Percentiles rank a stretch among this genome's conserved stretches.
These are phyloP conservation scores for Platanista minor DNA, from an alignment of 2,113 vertebrate species.

Conservation along the genomic window DNA sequence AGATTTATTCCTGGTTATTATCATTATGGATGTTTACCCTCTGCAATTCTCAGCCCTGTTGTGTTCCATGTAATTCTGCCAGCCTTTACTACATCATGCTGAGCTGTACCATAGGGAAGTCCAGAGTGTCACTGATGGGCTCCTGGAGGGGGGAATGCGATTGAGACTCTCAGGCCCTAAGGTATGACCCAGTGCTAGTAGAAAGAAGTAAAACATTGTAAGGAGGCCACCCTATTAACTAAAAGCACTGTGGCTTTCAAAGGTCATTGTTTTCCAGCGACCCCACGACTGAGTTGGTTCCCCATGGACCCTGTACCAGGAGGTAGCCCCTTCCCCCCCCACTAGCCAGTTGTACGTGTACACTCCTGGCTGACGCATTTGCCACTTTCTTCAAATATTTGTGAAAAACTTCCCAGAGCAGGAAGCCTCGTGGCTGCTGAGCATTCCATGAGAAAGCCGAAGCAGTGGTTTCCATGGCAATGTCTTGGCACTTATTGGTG, in stretches of 20 bases:
- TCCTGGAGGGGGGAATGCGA: background rate
- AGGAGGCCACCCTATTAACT: background rate
- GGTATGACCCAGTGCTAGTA: background rate
- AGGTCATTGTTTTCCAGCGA: background rate
- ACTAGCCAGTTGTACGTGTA: background rate
- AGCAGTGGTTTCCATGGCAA: slow-evolving; percentile 66
- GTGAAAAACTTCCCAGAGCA: slow-evolving; percentile 56
- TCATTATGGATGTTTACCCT: background rate
- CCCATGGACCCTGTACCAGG: background rate
- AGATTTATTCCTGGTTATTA: slow-evolving; percentile 21
- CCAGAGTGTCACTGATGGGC: background rate
- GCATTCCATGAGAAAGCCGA: slow-evolving; percentile 23
- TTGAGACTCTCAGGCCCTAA: background rate
- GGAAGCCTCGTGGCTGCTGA: slow-evolving; percentile 32
- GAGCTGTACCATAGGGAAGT: background rate
- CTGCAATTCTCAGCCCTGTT: background rate
- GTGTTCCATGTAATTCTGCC: background rate
- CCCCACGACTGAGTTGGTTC: background rate
- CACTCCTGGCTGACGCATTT: slow-evolving; percentile 7
- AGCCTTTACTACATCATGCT: background rate
- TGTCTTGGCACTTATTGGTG: slow-evolving; percentile 53
- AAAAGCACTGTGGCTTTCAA: background rate
- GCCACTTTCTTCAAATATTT: slow-evolving; percentile 66
- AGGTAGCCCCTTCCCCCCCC: background rate
- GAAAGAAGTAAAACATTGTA: background rate